phyloP scores from a whole-genome alignment of 2,797 vertebrate genomes.

The Gallinago solitaria region DNA sequence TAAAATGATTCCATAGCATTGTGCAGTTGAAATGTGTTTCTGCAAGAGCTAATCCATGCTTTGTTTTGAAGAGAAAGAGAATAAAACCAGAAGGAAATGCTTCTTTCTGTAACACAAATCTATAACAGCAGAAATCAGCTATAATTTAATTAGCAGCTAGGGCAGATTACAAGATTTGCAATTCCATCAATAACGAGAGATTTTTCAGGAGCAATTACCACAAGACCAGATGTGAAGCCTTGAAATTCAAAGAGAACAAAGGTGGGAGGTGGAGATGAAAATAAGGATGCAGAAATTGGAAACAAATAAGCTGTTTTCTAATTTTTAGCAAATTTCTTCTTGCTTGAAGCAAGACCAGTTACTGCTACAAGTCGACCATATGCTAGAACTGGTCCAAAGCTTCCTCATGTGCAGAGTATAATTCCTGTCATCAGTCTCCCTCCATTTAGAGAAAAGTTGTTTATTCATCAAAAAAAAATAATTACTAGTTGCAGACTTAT shows the following conservation, averaged over 20 bases:
- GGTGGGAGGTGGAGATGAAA: not conserved
- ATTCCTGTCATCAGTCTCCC: not conserved
- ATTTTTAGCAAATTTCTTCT: not conserved
- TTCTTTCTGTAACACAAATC: constrained; percentile 15
- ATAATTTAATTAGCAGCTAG: constrained; percentile 62
- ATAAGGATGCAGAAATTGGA: not conserved
- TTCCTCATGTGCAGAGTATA: not conserved
- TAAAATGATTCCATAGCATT: not conserved
- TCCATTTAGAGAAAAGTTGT: not conserved
- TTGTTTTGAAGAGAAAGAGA: not conserved
- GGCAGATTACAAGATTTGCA: constrained; percentile 27
- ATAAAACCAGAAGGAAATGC: constrained; percentile 11
- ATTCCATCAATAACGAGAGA: not conserved
- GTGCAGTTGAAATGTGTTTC: not conserved
- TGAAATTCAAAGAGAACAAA: constrained; percentile 31
- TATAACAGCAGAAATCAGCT: not conserved
- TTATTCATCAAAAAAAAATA: not conserved
- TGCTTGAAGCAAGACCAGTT: not conserved
- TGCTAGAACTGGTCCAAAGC: not conserved
- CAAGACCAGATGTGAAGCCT: constrained; percentile 41
- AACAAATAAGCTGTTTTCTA: not conserved
- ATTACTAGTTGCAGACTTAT: not conserved
- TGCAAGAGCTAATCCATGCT: not conserved
- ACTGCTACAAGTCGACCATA: not conserved
- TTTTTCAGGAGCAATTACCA: constrained; percentile 38